Conservation (phyloP, 2,888 invertebrate genomes). For the Gonocerus acuteangulatus region DNA sequence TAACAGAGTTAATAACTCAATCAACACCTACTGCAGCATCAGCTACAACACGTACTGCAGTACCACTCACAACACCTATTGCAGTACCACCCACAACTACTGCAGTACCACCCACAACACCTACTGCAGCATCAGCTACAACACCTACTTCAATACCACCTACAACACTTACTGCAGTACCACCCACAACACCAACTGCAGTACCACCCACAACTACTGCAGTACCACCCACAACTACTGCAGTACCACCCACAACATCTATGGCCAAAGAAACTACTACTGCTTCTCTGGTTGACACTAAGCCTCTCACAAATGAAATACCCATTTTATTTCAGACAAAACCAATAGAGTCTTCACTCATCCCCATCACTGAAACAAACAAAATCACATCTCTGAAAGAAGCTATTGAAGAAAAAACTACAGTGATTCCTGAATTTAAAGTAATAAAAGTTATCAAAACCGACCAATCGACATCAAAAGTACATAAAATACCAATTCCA, state of each 20-base stretch:
- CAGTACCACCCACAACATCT: neutral
- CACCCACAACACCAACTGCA: neutral
- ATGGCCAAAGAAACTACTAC: too few relatives aligned
- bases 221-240: neutral
- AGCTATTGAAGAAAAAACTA: neutral
- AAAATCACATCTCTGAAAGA: neutral
- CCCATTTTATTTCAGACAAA: too few relatives aligned
- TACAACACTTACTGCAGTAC: neutral
- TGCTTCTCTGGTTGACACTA: too few relatives aligned
- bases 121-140: neutral
- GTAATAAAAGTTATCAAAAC: neutral
- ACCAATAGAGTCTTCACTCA: too few relatives aligned
- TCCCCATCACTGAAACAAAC: neutral
- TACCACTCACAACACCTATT: neutral
- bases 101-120: neutral
- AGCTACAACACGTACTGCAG: neutral
- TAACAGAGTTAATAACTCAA: too few relatives aligned
- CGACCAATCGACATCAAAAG: neutral
- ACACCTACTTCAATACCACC: neutral
- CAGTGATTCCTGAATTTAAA: neutral
- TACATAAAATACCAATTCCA: neutral
- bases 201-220: conserved; percentile 12
- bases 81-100: too few relatives aligned
- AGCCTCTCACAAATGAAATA: too few relatives aligned
- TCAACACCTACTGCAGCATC: neutral